Evolutionary conservation across 1,140 invertebrate genomes (phyloP), one percentile per base, ranked within the genome.

Genomic region (Drosophila serrata): DNA sequence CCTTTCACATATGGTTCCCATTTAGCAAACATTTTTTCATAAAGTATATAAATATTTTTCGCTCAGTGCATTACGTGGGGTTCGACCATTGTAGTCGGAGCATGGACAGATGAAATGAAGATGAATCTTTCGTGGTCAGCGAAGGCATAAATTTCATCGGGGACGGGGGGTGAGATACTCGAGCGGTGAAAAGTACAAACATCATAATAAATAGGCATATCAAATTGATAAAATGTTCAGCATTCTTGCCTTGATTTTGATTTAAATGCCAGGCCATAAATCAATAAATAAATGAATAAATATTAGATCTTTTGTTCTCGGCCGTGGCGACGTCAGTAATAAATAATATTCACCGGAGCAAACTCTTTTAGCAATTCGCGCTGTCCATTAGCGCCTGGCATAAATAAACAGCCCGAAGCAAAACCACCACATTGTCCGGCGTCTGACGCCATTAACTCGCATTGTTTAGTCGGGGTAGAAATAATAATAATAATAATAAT

Each of bases 211-310:
- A 88, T 87, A 79, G 84, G 80, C 63, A 40, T 73, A 75, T 86
- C 82, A 86, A 87, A 86, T 88, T 86, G 82, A 86, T 86, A 82
- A 79, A 87, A 88, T 76, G 84, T 74, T 88, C 22, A 70, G 51
- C 65, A 59, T 58, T 58, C 35, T 58, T 35, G 51, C 68, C 51
- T 48, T 65, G 81, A 85, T 76, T 84, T 82, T 82, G 81, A 82
- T 82, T 84, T 82, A 82, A 82, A 80, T 67, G 81, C 61, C 46
- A 17, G 46, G 58, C 57, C 65, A 88, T 87, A 86, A 86, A 86
- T 86, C 82, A 88, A 86, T 86, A 79, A 62, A 48, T 81, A 53
- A 86, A 86, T 88, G 84, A 87, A 88, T 87, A 82, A 86, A 88
- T 88, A 86, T 86, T 76, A 88, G 70, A 85, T 64, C 35, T 40